A percentile compares a stretch with the other conserved stretches of the same genome.
These are phyloP conservation scores for Acleris literana DNA, from an alignment of 2,888 invertebrate species.

Conservation along the genomic window DNA sequence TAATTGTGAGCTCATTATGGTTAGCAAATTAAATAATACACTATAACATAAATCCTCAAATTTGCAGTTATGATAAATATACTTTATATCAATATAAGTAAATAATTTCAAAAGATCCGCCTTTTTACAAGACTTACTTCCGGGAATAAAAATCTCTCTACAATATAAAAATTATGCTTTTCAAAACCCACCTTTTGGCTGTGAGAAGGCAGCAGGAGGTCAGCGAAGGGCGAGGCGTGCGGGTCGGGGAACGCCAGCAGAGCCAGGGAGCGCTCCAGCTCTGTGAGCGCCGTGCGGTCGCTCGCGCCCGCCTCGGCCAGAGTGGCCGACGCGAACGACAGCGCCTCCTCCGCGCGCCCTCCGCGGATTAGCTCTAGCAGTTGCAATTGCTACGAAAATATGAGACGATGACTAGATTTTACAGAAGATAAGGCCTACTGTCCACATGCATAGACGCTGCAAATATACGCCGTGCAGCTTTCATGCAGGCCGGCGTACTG, in stretches of 20 bases:
- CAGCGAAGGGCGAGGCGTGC: conserved; percentile 96
- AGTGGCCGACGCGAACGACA: conserved; percentile 95
- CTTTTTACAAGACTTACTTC: no score
- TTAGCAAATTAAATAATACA: no score
- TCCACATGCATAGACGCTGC: no score
- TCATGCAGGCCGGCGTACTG: no score
- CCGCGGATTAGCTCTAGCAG: conserved; percentile 93
- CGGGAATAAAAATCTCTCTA: not conserved
- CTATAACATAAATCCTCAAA: no score
- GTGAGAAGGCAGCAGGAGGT: conserved; percentile 95
- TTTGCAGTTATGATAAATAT: no score
- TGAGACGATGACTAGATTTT: not conserved
- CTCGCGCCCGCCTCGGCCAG: conserved; percentile 95
- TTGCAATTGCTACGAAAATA: conserved; percentile 89
- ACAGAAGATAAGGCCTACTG: no score
- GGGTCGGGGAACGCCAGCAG: conserved; percentile 98
- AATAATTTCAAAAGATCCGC: no score
- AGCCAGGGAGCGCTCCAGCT: conserved; percentile 96
- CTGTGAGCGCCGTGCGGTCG: conserved; percentile 87
- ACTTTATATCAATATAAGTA: no score
- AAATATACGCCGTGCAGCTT: no score
- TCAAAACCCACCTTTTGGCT: conserved; percentile 92
- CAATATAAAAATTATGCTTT: not conserved
- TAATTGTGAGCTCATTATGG: no score
- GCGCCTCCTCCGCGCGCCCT: conserved; percentile 93